Conservation (phyloP, 2,797 vertebrate genomes). For the Gymnothorax javanicus region DNA sequence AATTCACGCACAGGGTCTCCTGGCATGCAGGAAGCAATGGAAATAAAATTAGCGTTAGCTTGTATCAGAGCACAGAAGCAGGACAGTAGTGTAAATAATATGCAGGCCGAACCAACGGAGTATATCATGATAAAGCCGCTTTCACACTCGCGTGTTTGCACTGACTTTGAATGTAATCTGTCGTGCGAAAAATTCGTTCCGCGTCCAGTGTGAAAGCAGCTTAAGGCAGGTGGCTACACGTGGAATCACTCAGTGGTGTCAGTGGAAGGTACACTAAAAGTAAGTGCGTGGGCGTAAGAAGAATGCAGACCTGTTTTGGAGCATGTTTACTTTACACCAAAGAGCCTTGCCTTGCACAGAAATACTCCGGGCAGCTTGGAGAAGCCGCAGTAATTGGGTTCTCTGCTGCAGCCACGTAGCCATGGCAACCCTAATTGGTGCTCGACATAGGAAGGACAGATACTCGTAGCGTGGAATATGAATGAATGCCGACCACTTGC, state of each 20-base stretch:
- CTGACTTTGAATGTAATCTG: too few species aligned
- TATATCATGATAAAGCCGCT: too few species aligned
- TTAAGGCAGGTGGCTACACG: not conserved
- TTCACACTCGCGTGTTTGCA: too few species aligned
- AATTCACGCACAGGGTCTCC: not conserved
- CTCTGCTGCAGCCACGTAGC: constrained; percentile 26
- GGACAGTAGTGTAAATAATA: not conserved
- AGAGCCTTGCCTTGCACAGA: not conserved
- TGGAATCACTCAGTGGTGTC: not conserved
- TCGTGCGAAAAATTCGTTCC: too few species aligned
- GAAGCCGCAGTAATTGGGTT: constrained; percentile 27
- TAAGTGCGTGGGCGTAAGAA: not conserved
- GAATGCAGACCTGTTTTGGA: not conserved
- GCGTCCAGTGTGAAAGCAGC: not conserved
- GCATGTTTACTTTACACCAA: not conserved
- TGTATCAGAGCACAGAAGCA: not conserved
- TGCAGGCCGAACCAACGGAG: not conserved
- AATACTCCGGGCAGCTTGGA: not conserved
- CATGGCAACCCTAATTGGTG: constrained; percentile 35
- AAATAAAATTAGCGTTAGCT: not conserved
- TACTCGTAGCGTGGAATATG: constrained; percentile 18
- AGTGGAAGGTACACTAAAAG: not conserved
- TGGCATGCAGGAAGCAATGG: not conserved
- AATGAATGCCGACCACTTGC: not conserved
- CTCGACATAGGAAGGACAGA: not conserved